Evolutionary conservation across 2,888 invertebrate genomes (phyloP).

Genomic region (Tanypteryx hageni): DNA sequence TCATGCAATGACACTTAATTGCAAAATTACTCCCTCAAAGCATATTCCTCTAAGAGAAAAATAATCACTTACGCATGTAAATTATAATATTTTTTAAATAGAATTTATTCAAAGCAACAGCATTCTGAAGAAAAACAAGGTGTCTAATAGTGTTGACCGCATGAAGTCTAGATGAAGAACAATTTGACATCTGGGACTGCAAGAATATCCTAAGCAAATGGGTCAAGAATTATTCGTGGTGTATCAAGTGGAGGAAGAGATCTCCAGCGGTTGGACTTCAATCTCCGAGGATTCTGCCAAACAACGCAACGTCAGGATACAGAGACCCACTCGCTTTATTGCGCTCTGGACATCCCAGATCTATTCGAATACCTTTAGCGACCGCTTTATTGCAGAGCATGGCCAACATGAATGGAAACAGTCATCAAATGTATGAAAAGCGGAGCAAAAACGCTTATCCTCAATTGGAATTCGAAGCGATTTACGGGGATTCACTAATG

Average conservation of each 20-base stretch:
- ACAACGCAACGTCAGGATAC: not conserved
- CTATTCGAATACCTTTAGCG: conserved; percentile 10
- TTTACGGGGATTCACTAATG: not conserved
- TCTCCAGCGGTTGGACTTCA: not conserved
- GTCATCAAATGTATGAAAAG: not conserved
- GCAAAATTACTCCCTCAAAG: too few relatives aligned
- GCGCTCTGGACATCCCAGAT: not conserved
- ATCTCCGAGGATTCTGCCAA: conserved; percentile 31
- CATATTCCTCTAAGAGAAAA: too few relatives aligned
- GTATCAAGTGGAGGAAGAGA: not conserved
- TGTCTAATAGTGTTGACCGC: not conserved
- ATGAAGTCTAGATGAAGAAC: not conserved
- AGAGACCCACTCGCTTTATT: not conserved
- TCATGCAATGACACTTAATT: too few relatives aligned
- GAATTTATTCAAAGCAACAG: too few relatives aligned
- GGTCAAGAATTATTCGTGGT: not conserved
- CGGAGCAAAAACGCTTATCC: not conserved
- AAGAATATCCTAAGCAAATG: not conserved
- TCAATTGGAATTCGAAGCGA: not conserved
- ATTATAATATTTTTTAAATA: too few relatives aligned
- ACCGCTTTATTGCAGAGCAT: conserved; percentile 27
- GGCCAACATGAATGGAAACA: conserved; percentile 16
- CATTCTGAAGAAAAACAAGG: too few relatives aligned
- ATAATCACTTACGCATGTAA: too few relatives aligned
- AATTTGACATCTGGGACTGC: not conserved